phyloP scores from a whole-genome alignment of 2,888 invertebrate species.

The Allophyes oxyacanthae region DNA sequence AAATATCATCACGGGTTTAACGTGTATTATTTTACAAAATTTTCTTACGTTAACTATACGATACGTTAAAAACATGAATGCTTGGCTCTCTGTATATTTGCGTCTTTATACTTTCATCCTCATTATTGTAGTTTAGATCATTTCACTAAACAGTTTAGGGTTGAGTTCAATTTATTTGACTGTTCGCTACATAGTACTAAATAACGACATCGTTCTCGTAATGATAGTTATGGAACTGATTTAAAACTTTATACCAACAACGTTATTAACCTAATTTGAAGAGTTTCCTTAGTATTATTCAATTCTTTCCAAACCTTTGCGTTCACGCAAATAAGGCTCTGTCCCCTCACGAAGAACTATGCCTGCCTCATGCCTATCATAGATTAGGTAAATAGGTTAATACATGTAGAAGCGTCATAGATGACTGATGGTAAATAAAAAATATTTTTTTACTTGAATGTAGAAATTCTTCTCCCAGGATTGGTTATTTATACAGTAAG shows the following conservation, averaged over 20 bases:
- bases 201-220: conserved; percentile 28
- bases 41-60: no score
- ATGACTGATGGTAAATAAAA: no score
- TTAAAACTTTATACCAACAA: conserved; percentile 50
- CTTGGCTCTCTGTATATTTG: no score
- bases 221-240: conserved; percentile 36
- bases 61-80: no score
- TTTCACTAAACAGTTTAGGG: no score
- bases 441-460: no score
- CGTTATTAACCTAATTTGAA: conserved; percentile 56
- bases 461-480: no score
- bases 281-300: conserved; percentile 47
- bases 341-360: conserved; percentile 49
- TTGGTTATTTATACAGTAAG: no score
- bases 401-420: conserved; percentile 2
- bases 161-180: conserved; percentile 24
- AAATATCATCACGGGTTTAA: no score
- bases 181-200: conserved; percentile 1
- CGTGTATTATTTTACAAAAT: no score
- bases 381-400: conserved; percentile 41
- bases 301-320: conserved; percentile 44
- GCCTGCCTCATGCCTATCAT: conserved; percentile 21
- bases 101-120: no score
- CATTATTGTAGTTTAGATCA: no score
- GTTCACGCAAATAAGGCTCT: conserved; percentile 62